Percentiles rank a stretch among this genome's conserved stretches.
phyloP scores from a whole-genome alignment of 2,113 vertebrate genomes.

The Picathartes gymnocephalus region DNA sequence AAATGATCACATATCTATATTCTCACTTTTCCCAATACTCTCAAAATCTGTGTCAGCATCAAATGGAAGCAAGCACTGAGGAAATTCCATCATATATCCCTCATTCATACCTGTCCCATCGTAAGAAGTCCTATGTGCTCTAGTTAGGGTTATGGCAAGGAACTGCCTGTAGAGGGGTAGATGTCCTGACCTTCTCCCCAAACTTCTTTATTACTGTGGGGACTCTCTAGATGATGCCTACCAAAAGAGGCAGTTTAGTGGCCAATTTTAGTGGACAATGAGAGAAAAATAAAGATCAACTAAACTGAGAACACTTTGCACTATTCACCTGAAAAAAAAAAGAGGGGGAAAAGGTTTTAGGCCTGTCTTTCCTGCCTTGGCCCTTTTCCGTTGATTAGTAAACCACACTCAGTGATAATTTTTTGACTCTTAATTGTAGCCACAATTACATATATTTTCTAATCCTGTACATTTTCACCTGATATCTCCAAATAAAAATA shows the following conservation, averaged over 20 bases:
- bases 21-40: neutral
- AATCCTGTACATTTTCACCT: neutral
- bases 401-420: neutral
- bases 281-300: neutral
- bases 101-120: neutral
- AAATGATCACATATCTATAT: neutral
- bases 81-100: neutral
- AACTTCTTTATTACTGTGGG: neutral
- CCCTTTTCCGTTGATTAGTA: neutral
- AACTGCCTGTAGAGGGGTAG: neutral
- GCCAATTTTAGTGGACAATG: neutral
- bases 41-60: neutral
- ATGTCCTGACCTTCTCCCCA: neutral
- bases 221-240: neutral
- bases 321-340: neutral
- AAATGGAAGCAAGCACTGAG: neutral
- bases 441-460: neutral
- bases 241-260: neutral
- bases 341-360: fast-evolving
- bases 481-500: neutral
- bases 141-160: neutral
- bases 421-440: neutral
- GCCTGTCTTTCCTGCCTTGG: neutral
- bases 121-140: neutral
- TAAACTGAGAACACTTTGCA: neutral